phyloP scores from a whole-genome alignment of 1,140 invertebrate species.

The Macrosteles quadrilineatus region DNA sequence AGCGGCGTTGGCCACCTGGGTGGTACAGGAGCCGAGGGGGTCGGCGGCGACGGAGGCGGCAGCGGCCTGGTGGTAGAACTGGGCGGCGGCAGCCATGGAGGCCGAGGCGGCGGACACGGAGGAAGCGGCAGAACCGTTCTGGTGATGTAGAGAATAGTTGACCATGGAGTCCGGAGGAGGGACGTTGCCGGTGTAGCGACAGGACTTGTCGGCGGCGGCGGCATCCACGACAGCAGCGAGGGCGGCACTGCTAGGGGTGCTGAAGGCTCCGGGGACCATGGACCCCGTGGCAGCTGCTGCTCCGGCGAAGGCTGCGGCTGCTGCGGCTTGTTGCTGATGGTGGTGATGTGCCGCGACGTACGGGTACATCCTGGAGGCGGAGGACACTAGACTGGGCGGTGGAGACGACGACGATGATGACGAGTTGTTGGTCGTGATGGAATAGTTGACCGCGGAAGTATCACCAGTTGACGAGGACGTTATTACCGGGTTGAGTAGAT shows the following conservation, averaged over 20 bases:
- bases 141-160: conserved; percentile 72
- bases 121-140: conserved; percentile 64
- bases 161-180: conserved; percentile 73
- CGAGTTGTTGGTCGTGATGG: conserved; percentile 47
- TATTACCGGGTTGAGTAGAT: conserved; percentile 56
- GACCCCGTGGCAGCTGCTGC: conserved; percentile 62
- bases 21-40: conserved; percentile 63
- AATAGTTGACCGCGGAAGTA: conserved; percentile 54
- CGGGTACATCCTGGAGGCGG: conserved; percentile 63
- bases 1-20: conserved; percentile 58
- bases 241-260: conserved; percentile 56
- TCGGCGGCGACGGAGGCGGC: conserved; percentile 65
- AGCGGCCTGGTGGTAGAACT: conserved; percentile 83
- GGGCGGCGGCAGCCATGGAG: conserved; percentile 75
- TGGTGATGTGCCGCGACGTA: conserved; percentile 71
- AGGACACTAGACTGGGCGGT: conserved; percentile 52
- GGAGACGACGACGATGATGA: conserved; percentile 55
- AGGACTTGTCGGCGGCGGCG: conserved; percentile 68
- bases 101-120: conserved; percentile 65
- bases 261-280: conserved; percentile 64
- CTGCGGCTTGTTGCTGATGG: conserved; percentile 67
- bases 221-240: conserved; percentile 62
- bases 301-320: conserved; percentile 63
- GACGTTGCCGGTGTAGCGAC: conserved; percentile 70
- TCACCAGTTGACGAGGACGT: conserved; percentile 47